Percentiles rank a stretch among this genome's conserved stretches.
Conservation (phyloP, 35 echinoderm and acorn worm genomes). For the Ptychodera flava region DNA sequence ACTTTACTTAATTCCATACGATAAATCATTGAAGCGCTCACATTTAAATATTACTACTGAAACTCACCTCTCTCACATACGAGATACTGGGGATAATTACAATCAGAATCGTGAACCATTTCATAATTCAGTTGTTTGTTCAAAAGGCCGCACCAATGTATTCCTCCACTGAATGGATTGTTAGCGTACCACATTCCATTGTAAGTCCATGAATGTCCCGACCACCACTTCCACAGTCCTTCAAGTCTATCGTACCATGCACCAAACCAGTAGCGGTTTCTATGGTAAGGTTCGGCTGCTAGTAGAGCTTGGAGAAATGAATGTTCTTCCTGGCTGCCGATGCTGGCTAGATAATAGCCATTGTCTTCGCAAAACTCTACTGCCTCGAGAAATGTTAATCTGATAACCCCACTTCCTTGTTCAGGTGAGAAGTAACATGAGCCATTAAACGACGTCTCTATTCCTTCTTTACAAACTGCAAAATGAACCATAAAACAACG, state of each 20-base stretch:
- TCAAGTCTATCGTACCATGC: not conserved
- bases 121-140: not conserved
- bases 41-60: too few species aligned
- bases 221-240: not conserved
- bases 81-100: not conserved
- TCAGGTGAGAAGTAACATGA: not conserved
- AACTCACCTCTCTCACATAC: not conserved
- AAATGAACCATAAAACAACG: too few species aligned
- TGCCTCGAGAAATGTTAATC: not conserved
- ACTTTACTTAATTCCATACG: too few species aligned
- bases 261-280: not conserved
- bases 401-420: not conserved
- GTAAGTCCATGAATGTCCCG: not conserved
- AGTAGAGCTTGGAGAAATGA: not conserved
- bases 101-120: not conserved
- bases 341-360: not conserved
- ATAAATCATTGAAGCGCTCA: too few species aligned
- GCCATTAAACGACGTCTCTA: not conserved
- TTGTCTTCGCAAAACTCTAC: not conserved
- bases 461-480: not conserved
- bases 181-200: not conserved
- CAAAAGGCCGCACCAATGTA: too few species aligned
- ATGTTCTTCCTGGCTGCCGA: not conserved
- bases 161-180: not conserved
- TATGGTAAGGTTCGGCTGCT: not conserved